Evolutionary conservation across 2,888 invertebrate genomes (phyloP).

Genomic region (Scotopteryx bipunctaria): DNA sequence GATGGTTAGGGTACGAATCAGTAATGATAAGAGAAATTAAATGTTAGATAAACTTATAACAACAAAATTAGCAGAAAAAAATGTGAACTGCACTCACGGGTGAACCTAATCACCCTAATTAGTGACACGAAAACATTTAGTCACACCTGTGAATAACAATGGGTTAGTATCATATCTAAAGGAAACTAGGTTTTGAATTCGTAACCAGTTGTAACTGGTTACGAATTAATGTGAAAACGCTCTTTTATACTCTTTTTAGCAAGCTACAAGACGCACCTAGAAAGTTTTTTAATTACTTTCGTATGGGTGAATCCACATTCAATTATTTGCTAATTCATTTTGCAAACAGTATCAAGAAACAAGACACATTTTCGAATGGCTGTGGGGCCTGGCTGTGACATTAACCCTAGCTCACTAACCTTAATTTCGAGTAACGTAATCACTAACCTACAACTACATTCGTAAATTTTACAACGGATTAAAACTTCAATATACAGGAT

Average conservation of each 20-base stretch:
- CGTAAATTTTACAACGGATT: not conserved
- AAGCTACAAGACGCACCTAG: slow-evolving; percentile 31
- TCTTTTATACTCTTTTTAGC: slow-evolving; percentile 30
- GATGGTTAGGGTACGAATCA: not conserved
- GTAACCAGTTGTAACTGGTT: too few relatives aligned
- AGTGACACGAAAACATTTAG: not conserved
- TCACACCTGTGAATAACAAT: not conserved
- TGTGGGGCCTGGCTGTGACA: slow-evolving; percentile 24
- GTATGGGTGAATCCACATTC: slow-evolving; percentile 23
- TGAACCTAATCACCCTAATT: not conserved
- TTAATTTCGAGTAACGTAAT: not conserved
- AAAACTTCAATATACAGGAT: not conserved
- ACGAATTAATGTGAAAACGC: too few relatives aligned
- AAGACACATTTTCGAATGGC: slow-evolving; percentile 21
- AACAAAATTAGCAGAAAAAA: not conserved
- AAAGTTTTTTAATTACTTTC: slow-evolving; percentile 29
- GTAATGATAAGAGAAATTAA: not conserved
- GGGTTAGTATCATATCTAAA: too few relatives aligned
- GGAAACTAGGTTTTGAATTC: too few relatives aligned
- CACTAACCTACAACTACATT: not conserved
- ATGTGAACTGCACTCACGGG: too few relatives aligned
- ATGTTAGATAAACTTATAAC: not conserved
- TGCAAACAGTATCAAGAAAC: slow-evolving; percentile 23
- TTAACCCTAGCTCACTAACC: slow-evolving; percentile 8
- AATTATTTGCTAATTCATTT: slow-evolving; percentile 25